phyloP scores from a whole-genome alignment of 35 echinoderm and acorn worm species.

The Heliocidaris tuberculata region DNA sequence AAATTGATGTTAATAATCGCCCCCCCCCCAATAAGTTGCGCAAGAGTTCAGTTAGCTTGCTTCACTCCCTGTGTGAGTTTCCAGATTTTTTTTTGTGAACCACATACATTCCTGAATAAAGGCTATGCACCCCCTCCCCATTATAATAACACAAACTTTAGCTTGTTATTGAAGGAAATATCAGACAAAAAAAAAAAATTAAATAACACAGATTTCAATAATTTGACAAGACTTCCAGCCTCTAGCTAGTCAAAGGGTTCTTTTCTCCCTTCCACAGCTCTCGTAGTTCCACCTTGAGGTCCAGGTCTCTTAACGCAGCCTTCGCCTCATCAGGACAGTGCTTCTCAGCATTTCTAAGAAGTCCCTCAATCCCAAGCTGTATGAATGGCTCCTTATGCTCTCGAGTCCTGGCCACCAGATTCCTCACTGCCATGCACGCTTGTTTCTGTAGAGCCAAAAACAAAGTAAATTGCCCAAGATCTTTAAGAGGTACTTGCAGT shows the following conservation, averaged over 20 bases:
- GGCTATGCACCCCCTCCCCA: too few species aligned
- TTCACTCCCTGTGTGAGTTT: too few species aligned
- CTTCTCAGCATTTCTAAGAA: slow-evolving; percentile 63
- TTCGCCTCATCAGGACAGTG: slow-evolving; percentile 76
- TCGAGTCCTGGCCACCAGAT: slow-evolving; percentile 70
- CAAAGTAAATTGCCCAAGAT: not conserved
- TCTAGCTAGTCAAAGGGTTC: slow-evolving; percentile 48
- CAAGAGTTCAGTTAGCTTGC: too few species aligned
- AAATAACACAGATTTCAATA: too few species aligned
- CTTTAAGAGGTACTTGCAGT: not conserved
- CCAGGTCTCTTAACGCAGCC: slow-evolving; percentile 81
- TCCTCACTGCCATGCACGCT: slow-evolving; percentile 92
- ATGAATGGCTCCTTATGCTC: slow-evolving; percentile 72
- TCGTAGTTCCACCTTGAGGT: slow-evolving; percentile 82
- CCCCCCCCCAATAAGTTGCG: too few species aligned
- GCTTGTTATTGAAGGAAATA: too few species aligned
- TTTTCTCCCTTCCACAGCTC: slow-evolving; percentile 99
- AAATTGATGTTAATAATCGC: too few species aligned
- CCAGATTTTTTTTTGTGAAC: too few species aligned
- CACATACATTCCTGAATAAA: too few species aligned
- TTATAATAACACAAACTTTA: too few species aligned
- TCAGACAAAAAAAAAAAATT: too few species aligned
- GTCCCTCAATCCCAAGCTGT: slow-evolving; percentile 68
- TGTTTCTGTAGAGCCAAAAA: slow-evolving; percentile 58
- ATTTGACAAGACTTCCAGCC: not conserved